Evolutionary conservation across 2,797 vertebrate genomes (phyloP).

Genomic region (Tapirus indicus): DNA sequence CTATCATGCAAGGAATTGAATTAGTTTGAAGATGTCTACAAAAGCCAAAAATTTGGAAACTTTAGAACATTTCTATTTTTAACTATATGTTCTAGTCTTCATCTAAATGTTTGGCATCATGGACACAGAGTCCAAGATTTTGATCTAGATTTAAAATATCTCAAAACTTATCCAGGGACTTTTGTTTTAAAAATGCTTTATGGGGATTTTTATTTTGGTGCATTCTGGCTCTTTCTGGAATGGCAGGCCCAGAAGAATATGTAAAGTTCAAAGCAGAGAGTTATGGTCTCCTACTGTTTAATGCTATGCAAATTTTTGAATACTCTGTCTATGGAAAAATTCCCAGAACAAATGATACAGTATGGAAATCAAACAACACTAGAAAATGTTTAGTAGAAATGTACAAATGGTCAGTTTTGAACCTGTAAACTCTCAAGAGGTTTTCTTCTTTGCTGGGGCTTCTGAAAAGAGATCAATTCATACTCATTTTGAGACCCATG

Average conservation of each 20-base stretch:
- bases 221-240: slow-evolving; percentile 8
- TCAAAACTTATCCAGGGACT: background rate
- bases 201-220: slow-evolving; percentile 31
- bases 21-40: background rate
- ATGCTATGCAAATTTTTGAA: background rate
- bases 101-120: background rate
- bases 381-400: slow-evolving; percentile 53
- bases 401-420: background rate
- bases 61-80: slow-evolving; percentile 45
- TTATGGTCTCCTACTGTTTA: background rate
- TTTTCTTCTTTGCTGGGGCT: slow-evolving; percentile 46
- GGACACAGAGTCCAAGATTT: slow-evolving; percentile 17
- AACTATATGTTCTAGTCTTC: slow-evolving; percentile 50
- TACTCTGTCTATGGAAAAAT: slow-evolving; percentile 17
- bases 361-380: slow-evolving; percentile 26
- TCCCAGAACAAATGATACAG: background rate
- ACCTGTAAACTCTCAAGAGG: background rate
- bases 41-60: background rate
- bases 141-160: slow-evolving; percentile 49
- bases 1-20: background rate
- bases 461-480: background rate
- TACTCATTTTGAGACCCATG: background rate
- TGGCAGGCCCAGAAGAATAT: background rate
- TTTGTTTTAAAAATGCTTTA: background rate
- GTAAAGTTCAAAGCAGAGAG: slow-evolving; percentile 19